These are phyloP conservation scores for Leptinotarsa undecemlineata DNA, from an alignment of 1,140 invertebrate genomes.

Conservation along the genomic window DNA sequence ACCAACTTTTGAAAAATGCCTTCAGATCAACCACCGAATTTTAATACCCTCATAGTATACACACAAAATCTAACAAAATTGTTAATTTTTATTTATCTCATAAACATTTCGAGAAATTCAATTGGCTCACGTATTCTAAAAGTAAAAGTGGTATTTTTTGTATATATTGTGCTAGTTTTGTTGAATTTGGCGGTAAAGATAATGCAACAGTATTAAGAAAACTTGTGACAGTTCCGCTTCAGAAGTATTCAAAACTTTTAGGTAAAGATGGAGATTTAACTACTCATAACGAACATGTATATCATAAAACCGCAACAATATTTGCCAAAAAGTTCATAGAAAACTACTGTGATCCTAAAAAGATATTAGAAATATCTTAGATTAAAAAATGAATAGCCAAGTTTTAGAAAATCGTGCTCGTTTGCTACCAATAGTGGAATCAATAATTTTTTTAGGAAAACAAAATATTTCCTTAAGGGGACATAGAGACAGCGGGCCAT, in stretches of 20 bases:
- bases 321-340: constrained; percentile 14
- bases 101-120: constrained; percentile 6
- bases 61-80: neutral
- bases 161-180: constrained; percentile 16
- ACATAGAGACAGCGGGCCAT: constrained; percentile 11
- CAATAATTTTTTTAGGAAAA: constrained; percentile 21
- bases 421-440: constrained; percentile 23
- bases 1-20: no score
- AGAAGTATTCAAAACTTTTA: constrained; percentile 26
- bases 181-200: constrained; percentile 15
- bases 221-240: constrained; percentile 9
- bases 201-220: constrained; percentile 11
- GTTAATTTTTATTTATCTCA: constrained; percentile 2
- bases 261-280: constrained; percentile 15
- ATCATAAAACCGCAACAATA: constrained; percentile 20
- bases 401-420: constrained; percentile 19
- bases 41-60: neutral
- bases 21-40: no score
- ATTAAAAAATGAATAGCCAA: neutral
- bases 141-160: neutral
- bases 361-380: neutral
- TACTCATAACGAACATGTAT: constrained; percentile 12
- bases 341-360: neutral
- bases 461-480: constrained; percentile 28
- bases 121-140: neutral